Base-by-base conservation (phyloP, 2,113 vertebrate species). In the Physeter macrocephalus region DNA sequence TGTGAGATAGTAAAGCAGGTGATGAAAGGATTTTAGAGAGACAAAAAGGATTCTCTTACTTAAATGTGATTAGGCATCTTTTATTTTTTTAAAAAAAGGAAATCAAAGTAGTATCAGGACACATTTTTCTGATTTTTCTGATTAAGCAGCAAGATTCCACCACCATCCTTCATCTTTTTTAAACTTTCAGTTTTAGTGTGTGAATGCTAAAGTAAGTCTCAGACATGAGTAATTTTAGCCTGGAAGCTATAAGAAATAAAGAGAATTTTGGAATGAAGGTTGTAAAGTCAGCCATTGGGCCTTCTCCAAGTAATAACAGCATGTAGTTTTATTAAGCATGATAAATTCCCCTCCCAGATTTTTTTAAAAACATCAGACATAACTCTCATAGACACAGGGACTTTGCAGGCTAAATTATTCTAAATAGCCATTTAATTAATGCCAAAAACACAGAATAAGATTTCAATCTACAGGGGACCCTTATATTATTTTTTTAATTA, bases 61-160 rank as follows among this genome's bases (percentile, higher is more conserved):
- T 95, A 97, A 97, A 97, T 93, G 78, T 97, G 96, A 97, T 92
- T 95, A 96, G 80, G 64, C 64, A 93, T 95, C 74, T 97, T 77
- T 86, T 95, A 69, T 90, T 95, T 82, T 29, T 89, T 2, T 20
- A 17, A 43, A 52, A 81, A 81, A 89, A 87, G 62, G 27, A 94
- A 94, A 83, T 94, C 85, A 94, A 39, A 90, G 39, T 90, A 49
- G 23, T 81, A 64, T 91, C 52, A n/a, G 41, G 81, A 72, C 27
- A 95, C 6, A 54, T 85, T 96, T 96, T 97, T 96, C 41, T 78
- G 91, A 78, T 61, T 64, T 88, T 96, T 86, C 78, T 93, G 77
- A 96, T 95, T 89, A 97, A 95, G 39, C 80, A 93, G 20, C 71
- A 49, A 52, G 41, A 75, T 74, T 71, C 46, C 46, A 85, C 27